Percentiles rank a stretch among this genome's conserved stretches.
Conservation (phyloP, 2,797 vertebrate species). For the Silurus lanzhouensis region DNA sequence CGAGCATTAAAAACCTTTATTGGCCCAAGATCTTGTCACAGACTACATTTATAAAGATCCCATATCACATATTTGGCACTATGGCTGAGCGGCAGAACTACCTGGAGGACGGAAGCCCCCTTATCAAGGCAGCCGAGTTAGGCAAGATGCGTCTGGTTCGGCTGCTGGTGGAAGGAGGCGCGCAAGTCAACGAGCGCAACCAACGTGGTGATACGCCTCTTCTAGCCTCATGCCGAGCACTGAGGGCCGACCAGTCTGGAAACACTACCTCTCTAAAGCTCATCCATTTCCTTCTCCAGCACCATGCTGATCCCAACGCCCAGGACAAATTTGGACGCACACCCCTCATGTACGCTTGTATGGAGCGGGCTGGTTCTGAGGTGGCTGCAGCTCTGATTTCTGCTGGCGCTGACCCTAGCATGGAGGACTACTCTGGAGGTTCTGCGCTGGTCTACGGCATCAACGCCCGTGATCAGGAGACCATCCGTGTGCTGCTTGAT, state of each 20-base stretch:
- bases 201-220: conserved; percentile 72
- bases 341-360: conserved; percentile 75
- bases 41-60: not conserved
- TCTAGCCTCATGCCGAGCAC: conserved; percentile 68
- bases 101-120: conserved; percentile 66
- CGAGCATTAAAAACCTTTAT: not conserved
- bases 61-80: conserved; percentile 20
- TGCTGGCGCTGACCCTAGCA: conserved; percentile 71
- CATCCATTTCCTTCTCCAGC: conserved; percentile 68
- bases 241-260: conserved; percentile 59
- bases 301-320: conserved; percentile 70
- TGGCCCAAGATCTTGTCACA: not conserved
- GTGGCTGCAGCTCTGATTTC: conserved; percentile 65
- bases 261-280: conserved; percentile 58
- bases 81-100: conserved; percentile 64
- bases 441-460: conserved; percentile 75
- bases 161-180: conserved; percentile 74
- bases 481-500: conserved; percentile 70
- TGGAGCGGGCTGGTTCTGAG: conserved; percentile 66
- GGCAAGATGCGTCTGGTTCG: conserved; percentile 73
- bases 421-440: conserved; percentile 70
- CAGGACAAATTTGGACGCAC: conserved; percentile 72
- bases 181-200: conserved; percentile 71
- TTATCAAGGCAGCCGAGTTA: conserved; percentile 67
- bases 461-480: conserved; percentile 68